These are phyloP conservation scores for Zootoca vivipara DNA, from an alignment of 2,113 vertebrate species.

Conservation along the genomic window DNA sequence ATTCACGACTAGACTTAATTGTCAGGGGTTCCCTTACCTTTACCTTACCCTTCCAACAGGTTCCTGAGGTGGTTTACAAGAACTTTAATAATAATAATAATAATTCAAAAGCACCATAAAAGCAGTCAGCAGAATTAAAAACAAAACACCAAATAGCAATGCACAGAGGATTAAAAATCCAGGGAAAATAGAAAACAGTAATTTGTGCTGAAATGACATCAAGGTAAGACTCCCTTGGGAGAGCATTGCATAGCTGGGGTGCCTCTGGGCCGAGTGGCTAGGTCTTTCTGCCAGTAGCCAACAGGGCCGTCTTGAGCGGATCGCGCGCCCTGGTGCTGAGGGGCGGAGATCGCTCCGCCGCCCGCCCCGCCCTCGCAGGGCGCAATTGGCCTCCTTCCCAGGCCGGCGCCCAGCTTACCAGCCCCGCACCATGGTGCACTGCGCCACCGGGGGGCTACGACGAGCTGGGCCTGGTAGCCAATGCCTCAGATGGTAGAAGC, in stretches of 20 bases:
- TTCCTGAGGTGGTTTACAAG: not conserved
- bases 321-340: too few relatives aligned
- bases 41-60: not conserved
- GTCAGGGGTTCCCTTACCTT: too few relatives aligned
- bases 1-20: too few relatives aligned
- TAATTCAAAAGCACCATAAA: not conserved
- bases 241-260: not conserved
- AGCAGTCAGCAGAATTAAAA: not conserved
- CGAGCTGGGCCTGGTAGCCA: too few relatives aligned
- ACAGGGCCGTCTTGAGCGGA: too few relatives aligned
- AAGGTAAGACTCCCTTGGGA: not conserved
- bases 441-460: too few relatives aligned
- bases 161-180: not conserved
- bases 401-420: too few relatives aligned
- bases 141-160: not conserved
- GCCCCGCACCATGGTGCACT: too few relatives aligned
- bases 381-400: too few relatives aligned
- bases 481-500: not conserved
- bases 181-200: not conserved
- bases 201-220: not conserved
- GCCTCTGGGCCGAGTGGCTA: not conserved
- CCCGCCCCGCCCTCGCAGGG: too few relatives aligned
- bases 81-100: not conserved
- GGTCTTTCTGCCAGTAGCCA: not conserved
- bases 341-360: too few relatives aligned